Evolutionary conservation across 2,888 invertebrate species (phyloP), one percentile per base, ranked within the genome.

Genomic region (Sarcophaga variegata): DNA sequence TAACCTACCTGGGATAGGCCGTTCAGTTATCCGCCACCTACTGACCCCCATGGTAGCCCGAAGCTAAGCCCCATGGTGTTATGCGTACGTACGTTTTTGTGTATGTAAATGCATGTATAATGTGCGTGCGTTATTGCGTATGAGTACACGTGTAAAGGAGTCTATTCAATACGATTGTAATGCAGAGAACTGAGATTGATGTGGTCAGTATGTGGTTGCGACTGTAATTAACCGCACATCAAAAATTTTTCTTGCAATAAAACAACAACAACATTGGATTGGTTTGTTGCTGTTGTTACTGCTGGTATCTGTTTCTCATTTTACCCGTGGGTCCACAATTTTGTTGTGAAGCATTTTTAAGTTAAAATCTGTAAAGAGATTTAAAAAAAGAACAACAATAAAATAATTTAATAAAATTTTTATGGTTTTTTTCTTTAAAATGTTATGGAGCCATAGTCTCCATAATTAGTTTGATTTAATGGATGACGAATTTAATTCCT

Each of bases 221-320:
- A 82, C 67, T 84, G 75, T 87, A 87, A 87, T 84, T 79, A 87
- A 87, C 87, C 82, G 71, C 84, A 84, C 81, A 84, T 84, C 87
- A 87, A 76, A 84, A 84, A 76, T 84, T 22, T 69, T 82, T 84
- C 79, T 84, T 87, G 62, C 63, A 69, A 79, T 84, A 75, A 72
- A 78, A 71, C 74, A 78, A 71, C 27, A 45, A 27, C 74, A 84
- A 63, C 84, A 87, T 87, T 87, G 83, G 78, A 87, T 87, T 87
- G 83, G 81, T 60, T 80, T 75, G 83, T 67, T 77, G 66, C 63
- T 75, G 12, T 37, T 80, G 59, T 6, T 6, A 76, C 64, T n/a
- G 25, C 17, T 72, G 6, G 64, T 14, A 54, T 71, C 60, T 1
- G 27, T 54, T 66, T 20, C 59, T 20, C 60, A 69, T 62, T 47